Conservation (phyloP, 2,113 vertebrate genomes). For the Sylvia atricapilla region DNA sequence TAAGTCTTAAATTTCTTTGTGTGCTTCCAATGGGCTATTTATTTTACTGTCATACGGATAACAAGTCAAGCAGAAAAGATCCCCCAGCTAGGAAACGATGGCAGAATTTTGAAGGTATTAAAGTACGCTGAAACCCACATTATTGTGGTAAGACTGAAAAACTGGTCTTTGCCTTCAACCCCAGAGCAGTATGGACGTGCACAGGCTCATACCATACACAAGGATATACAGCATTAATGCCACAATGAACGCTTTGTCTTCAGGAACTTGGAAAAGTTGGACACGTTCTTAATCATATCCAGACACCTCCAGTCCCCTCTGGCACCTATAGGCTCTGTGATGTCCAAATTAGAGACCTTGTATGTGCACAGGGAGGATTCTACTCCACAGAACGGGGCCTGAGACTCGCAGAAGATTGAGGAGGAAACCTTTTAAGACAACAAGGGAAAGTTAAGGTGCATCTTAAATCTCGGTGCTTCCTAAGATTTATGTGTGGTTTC, state of each 20-base stretch:
- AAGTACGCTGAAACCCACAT: background rate
- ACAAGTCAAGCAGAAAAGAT: constrained; percentile 19
- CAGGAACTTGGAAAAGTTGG: background rate
- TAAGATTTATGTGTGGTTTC: background rate
- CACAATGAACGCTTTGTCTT: background rate
- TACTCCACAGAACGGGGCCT: background rate
- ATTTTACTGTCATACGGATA: background rate
- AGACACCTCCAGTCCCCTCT: background rate
- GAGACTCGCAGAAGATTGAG: background rate
- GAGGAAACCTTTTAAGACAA: background rate
- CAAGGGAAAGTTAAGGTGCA: background rate
- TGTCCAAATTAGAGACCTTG: background rate
- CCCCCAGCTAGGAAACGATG: background rate
- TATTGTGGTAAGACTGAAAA: background rate
- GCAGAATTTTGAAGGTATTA: background rate
- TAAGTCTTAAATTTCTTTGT: background rate
- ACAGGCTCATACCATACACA: background rate
- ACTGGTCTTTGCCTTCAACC: background rate
- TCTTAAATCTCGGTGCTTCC: background rate
- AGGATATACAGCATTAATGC: background rate
- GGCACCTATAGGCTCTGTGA: background rate
- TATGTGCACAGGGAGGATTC: background rate
- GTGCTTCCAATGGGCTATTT: background rate
- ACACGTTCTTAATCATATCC: background rate
- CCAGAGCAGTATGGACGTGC: background rate